Evolutionary conservation across 2,888 invertebrate genomes (phyloP).

Genomic region (Clivina fossor): DNA sequence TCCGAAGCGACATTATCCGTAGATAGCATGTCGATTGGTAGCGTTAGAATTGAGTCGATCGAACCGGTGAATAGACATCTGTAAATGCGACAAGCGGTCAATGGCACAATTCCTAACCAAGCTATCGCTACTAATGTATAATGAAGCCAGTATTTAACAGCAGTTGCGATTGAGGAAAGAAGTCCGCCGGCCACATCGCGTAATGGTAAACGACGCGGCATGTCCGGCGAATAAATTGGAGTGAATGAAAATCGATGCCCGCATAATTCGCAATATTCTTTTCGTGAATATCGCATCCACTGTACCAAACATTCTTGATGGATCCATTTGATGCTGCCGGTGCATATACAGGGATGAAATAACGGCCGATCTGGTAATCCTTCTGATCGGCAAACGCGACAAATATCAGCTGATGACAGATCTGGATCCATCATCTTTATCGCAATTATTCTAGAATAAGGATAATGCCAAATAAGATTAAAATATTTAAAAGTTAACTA

Average conservation of each 20-base stretch:
- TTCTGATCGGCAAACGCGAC: slow-evolving; percentile 96
- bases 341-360: slow-evolving; percentile 98
- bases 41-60: slow-evolving; percentile 79
- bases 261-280: slow-evolving; percentile 98
- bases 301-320: slow-evolving; percentile 98
- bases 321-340: slow-evolving; percentile 98
- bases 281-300: slow-evolving; percentile 98
- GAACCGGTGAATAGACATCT: slow-evolving; percentile 90
- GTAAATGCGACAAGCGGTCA: slow-evolving; percentile 95
- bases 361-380: slow-evolving; percentile 88
- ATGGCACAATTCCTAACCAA: slow-evolving; percentile 95
- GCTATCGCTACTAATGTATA: slow-evolving; percentile 96
- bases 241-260: slow-evolving; percentile 97
- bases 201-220: slow-evolving; percentile 96
- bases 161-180: slow-evolving; percentile 84
- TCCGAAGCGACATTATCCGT: slow-evolving; percentile 91
- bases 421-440: slow-evolving; percentile 52
- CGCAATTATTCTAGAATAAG: slow-evolving; percentile 3
- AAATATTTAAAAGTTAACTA: not conserved
- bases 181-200: slow-evolving; percentile 90
- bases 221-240: slow-evolving; percentile 99
- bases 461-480: slow-evolving; percentile 1
- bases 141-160: slow-evolving; percentile 95
- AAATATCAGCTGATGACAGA: slow-evolving; percentile 77
- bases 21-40: slow-evolving; percentile 90